Evolutionary conservation across 2,888 invertebrate genomes (phyloP), one percentile per base, ranked within the genome.

Genomic region (Geophilus truncorum): DNA sequence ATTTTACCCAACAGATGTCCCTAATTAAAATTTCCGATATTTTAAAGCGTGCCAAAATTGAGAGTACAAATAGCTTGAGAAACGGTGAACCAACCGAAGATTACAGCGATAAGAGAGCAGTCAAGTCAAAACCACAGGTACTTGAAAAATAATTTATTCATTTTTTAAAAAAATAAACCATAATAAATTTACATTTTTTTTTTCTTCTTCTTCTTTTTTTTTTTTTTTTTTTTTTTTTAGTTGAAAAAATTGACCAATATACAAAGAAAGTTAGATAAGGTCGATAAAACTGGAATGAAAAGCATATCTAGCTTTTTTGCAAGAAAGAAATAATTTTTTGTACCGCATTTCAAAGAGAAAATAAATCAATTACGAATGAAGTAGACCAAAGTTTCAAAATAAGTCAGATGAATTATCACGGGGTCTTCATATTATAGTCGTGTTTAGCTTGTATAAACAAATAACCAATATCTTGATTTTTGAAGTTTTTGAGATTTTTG

Each of bases 371-470:
- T n/a, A 45, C 15, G 15, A 40, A 40, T 12, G 0, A 45, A 45
- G 15, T 23, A 80, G 15, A 80, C 80, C 10, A 70, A 80, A 23
- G 80, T 80, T 15, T 80, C 80, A 80, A 70, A 80, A 70, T 80
- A 80, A 7, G 57, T 62, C 28, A 80, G 30, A 28, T 62, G 80
- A 30, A 80, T 80, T 21, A 80, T 80, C n/a, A 28, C 70, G 21
- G 32, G 62, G 70, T 80, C 80, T 10, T 62, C 62, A 2, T n/a
- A n/a, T n/a, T n/a, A n/a, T n/a, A n/a, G n/a, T n/a, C n/a, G n/a
- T 62, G 62, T 5, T 21, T 34, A 9, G 34, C n/a, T 70, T 80
- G 80, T 0, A 23, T 23, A 23, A 80, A 80, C 32, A 80, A 70
- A 51, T 79, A 40, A 15, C 79, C 79, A 79, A 79, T 45, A n/a